phyloP scores from a whole-genome alignment of 2,888 invertebrate species.

The Hirtodrosophila cameraria region DNA sequence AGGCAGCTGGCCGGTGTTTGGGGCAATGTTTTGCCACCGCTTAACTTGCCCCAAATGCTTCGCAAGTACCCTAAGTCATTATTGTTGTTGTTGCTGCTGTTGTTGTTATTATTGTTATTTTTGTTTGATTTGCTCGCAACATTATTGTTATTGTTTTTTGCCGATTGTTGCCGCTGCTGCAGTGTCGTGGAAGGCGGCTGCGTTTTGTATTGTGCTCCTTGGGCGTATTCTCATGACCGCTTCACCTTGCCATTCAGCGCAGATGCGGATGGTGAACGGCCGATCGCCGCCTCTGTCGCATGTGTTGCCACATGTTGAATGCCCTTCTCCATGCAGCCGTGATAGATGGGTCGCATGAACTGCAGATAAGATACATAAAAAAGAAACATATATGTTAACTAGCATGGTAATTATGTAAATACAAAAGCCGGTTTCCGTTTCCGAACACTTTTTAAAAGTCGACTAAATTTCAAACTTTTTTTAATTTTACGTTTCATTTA shows the following conservation, averaged over 20 bases:
- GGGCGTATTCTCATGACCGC: constrained; percentile 85
- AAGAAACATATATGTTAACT: no score
- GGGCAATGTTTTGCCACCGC: constrained; percentile 21
- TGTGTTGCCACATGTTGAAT: constrained; percentile 92
- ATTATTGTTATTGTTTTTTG: constrained; percentile 62
- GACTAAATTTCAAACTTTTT: no score
- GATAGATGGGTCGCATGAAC: constrained; percentile 93
- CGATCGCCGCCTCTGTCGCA: constrained; percentile 89
- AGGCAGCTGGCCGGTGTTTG: constrained; percentile 16
- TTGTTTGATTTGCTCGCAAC: constrained; percentile 53
- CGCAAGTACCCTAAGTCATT: constrained; percentile 48
- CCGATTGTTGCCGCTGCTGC: constrained; percentile 53
- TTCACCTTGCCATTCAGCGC: constrained; percentile 83
- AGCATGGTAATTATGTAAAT: no score
- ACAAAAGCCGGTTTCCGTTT: no score
- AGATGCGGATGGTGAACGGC: constrained; percentile 79
- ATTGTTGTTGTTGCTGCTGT: constrained; percentile 47
- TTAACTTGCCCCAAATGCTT: constrained; percentile 67
- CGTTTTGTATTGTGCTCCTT: constrained; percentile 65
- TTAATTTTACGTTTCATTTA: no score
- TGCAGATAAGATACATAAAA: constrained; percentile 82
- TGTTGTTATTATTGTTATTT: constrained; percentile 47
- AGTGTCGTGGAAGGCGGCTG: constrained; percentile 43
- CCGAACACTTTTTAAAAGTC: no score
- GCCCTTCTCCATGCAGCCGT: constrained; percentile 91